phyloP scores from a whole-genome alignment of 2,888 invertebrate species.

The Chrysina gloriosa region DNA sequence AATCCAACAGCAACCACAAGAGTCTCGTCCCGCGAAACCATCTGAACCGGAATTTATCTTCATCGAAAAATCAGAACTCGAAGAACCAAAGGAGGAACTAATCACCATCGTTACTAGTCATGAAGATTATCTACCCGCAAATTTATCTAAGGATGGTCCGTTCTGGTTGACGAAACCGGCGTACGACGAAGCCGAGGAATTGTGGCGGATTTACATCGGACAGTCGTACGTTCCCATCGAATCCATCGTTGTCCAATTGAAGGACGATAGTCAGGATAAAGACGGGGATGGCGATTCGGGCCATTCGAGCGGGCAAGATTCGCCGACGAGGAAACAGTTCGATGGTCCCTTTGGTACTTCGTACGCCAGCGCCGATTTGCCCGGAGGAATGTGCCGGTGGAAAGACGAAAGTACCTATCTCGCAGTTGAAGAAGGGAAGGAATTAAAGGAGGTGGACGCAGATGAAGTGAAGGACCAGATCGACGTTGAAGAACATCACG shows the following conservation, averaged over 20 bases:
- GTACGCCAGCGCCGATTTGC: slow-evolving; percentile 78
- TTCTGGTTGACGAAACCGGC: slow-evolving; percentile 73
- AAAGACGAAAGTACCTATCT: slow-evolving; percentile 84
- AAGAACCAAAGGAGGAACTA: slow-evolving; percentile 34
- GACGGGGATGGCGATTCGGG: slow-evolving; percentile 73
- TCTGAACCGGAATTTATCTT: background rate
- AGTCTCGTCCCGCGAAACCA: background rate
- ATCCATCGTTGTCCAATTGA: slow-evolving; percentile 43
- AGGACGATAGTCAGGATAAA: slow-evolving; percentile 66
- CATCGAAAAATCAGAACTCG: slow-evolving; percentile 36
- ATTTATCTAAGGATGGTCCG: slow-evolving; percentile 62
- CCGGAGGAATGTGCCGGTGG: slow-evolving; percentile 85
- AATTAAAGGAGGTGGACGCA: background rate
- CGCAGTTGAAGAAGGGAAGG: slow-evolving; percentile 62
- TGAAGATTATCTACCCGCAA: slow-evolving; percentile 28
- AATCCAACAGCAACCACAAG: background rate
- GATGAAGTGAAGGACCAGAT: background rate
- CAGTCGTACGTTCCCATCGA: slow-evolving; percentile 58
- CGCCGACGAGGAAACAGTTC: slow-evolving; percentile 45
- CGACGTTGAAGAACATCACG: background rate
- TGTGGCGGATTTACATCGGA: slow-evolving; percentile 70
- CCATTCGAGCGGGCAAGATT: slow-evolving; percentile 68
- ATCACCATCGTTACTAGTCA: background rate
- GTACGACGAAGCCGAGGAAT: slow-evolving; percentile 76
- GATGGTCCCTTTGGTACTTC: slow-evolving; percentile 67